These are phyloP conservation scores for Perca flavescens DNA, from an alignment of 2,113 vertebrate genomes.

Conservation along the genomic window DNA sequence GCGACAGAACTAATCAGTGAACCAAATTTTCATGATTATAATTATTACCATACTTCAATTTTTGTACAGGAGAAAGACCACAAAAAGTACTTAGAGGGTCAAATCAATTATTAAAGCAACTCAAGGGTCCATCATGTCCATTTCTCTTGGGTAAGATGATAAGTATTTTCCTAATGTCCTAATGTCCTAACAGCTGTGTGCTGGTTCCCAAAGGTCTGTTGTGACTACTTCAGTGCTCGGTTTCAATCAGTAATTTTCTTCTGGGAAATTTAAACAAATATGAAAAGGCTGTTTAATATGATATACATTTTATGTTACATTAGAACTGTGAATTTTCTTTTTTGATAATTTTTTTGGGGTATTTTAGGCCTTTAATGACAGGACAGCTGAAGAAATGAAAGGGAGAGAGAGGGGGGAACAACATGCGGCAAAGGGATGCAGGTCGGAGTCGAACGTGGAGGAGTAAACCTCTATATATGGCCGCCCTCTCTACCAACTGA, in stretches of 20 bases:
- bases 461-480: too few species aligned
- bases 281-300: background rate
- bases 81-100: conserved; percentile 1
- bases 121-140: conserved; percentile 35
- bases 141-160: conserved; percentile 57
- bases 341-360: too few species aligned
- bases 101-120: conserved; percentile 53
- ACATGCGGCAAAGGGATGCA: too few species aligned
- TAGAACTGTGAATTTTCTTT: background rate
- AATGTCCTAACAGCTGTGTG: conserved; percentile 37
- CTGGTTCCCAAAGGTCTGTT: conserved; percentile 37
- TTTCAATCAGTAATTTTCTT: conserved; percentile 46
- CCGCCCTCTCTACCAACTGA: too few species aligned
- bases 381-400: too few species aligned
- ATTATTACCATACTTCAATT: background rate
- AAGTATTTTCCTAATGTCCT: conserved; percentile 36
- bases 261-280: background rate
- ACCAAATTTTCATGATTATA: background rate
- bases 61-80: background rate
- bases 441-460: too few species aligned
- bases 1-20: background rate
- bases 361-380: too few species aligned
- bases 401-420: too few species aligned
- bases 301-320: background rate
- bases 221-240: conserved; percentile 37